Conservation (phyloP, 2,797 vertebrate species). For the Xenops minutus region DNA sequence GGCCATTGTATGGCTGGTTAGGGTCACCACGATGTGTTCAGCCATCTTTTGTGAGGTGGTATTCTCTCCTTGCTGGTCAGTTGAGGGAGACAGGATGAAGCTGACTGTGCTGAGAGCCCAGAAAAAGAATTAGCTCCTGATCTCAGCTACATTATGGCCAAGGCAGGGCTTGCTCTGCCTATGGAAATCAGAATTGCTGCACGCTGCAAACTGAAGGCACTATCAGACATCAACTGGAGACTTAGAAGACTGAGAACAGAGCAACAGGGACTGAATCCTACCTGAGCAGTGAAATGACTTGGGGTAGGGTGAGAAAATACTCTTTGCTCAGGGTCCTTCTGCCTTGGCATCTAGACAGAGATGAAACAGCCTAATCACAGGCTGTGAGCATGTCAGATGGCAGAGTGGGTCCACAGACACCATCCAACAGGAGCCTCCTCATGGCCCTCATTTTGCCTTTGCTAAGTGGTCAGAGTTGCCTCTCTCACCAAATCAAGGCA, state of each 20-base stretch:
- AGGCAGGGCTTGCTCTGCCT: neutral
- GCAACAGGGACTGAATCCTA: neutral
- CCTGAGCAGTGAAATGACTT: neutral
- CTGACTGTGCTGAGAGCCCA: neutral
- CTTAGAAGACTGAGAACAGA: neutral
- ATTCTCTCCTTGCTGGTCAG: neutral
- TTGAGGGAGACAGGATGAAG: neutral
- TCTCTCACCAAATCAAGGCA: conserved; percentile 17
- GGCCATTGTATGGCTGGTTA: neutral
- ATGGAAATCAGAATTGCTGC: neutral
- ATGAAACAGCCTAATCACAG: neutral
- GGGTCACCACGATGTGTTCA: neutral
- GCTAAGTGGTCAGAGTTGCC: neutral
- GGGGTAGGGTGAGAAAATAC: neutral
- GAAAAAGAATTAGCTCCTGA: neutral
- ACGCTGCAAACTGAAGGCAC: neutral
- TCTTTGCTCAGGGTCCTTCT: neutral
- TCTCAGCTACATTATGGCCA: neutral
- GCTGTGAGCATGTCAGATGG: neutral
- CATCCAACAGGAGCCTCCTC: neutral
- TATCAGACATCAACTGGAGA: neutral
- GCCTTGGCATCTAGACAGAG: neutral
- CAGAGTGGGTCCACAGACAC: neutral
- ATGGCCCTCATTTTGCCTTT: neutral
- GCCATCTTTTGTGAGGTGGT: neutral